Percentiles rank a stretch among this genome's conserved stretches.
Evolutionary conservation across 1,140 invertebrate species (phyloP).

Genomic region (Drosophila fuyamai): DNA sequence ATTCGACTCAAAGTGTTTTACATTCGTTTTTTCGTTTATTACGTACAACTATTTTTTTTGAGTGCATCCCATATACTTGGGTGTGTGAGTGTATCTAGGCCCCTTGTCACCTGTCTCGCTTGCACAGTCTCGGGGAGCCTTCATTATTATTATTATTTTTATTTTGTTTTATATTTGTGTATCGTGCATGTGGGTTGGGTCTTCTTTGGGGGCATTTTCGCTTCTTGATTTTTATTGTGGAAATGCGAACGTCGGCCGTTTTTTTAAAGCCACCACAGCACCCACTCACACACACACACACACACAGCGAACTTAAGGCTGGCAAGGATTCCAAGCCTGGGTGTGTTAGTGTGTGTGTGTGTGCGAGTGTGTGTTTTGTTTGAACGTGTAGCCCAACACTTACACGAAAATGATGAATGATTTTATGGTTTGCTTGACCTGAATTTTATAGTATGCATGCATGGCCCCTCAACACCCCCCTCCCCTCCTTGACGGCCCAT

Average conservation of each 20-base stretch:
- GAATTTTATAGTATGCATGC: conserved; percentile 83
- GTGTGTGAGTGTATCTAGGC: conserved; percentile 53
- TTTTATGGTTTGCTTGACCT: conserved; percentile 84
- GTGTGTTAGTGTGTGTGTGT: conserved; percentile 30
- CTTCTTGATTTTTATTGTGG: conserved; percentile 81
- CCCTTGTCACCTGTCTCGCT: conserved; percentile 74
- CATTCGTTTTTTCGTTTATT: too few species aligned
- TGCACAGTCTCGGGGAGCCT: conserved; percentile 47
- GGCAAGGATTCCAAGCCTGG: conserved; percentile 53
- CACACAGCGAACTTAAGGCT: conserved; percentile 11
- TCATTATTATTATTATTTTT: conserved; percentile 81
- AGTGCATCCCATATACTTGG: conserved; percentile 54
- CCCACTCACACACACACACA: conserved; percentile 23
- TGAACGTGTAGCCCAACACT: conserved; percentile 71
- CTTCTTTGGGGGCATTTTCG: conserved; percentile 49
- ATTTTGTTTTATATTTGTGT: conserved; percentile 73
- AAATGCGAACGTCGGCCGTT: conserved; percentile 81
- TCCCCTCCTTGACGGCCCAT: conserved; percentile 49
- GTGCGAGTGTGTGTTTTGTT: conserved; percentile 44
- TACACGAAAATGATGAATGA: conserved; percentile 84
- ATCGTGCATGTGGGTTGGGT: conserved; percentile 45
- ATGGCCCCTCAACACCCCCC: conserved; percentile 26
- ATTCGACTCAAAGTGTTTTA: too few species aligned
- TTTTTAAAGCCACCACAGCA: conserved; percentile 70
- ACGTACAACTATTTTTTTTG: not conserved